Percentiles rank a stretch among this genome's conserved stretches.
Evolutionary conservation across 2,888 invertebrate genomes (phyloP).

Genomic region (Cylloceria caligata): DNA sequence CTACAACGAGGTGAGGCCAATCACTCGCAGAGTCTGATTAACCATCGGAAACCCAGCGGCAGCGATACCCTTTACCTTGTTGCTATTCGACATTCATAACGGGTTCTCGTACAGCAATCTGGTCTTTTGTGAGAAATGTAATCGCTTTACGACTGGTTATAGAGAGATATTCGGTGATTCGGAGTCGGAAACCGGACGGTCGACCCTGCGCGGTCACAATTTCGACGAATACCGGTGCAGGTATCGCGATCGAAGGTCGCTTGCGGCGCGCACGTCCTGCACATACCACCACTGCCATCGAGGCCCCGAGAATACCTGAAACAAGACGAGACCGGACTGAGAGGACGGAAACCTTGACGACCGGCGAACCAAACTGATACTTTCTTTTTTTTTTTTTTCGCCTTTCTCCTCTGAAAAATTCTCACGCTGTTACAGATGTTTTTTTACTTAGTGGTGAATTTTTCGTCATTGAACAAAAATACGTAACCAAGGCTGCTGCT

Average conservation of each 20-base stretch:
- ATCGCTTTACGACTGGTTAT: conserved; percentile 2
- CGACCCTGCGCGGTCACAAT: conserved; percentile 6
- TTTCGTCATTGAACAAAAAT: conserved; percentile 53
- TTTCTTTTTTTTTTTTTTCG: too few relatives aligned
- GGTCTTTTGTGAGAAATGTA: neutral
- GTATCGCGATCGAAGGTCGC: conserved; percentile 60
- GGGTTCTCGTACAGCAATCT: neutral
- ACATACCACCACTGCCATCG: neutral
- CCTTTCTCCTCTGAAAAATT: conserved; percentile 1
- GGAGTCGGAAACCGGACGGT: conserved; percentile 31
- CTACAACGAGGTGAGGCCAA: neutral
- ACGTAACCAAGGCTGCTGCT: conserved; percentile 19
- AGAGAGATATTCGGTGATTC: neutral
- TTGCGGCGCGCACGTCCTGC: neutral
- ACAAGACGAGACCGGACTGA: neutral
- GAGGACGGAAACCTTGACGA: too few relatives aligned
- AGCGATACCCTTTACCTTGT: neutral
- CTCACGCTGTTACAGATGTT: conserved; percentile 50
- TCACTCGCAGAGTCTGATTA: neutral
- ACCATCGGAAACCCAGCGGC: neutral
- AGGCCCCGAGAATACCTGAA: conserved; percentile 42
- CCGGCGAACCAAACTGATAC: too few relatives aligned
- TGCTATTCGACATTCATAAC: neutral
- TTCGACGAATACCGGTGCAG: conserved; percentile 45
- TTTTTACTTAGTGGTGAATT: conserved; percentile 28